These are phyloP conservation scores for Pheosia gnoma DNA, from an alignment of 2,888 invertebrate species.

Conservation along the genomic window DNA sequence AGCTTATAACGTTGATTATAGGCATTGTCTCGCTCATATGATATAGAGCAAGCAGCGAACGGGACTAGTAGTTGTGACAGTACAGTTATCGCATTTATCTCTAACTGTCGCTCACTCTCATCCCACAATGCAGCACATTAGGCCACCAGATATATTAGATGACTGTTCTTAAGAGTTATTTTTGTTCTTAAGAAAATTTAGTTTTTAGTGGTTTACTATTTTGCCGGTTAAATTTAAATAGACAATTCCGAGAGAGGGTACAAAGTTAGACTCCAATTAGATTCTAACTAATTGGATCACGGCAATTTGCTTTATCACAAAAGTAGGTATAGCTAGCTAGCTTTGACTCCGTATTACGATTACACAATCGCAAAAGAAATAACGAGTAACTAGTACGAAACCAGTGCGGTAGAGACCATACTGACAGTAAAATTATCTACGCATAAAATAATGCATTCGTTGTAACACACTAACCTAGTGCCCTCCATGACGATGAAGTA, in stretches of 20 bases:
- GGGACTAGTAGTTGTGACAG: conserved; percentile 63
- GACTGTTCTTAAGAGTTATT: no score
- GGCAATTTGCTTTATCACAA: no score
- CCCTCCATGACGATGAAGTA: conserved; percentile 6
- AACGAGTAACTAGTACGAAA: conserved; percentile 19
- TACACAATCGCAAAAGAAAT: not conserved
- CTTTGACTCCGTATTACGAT: not conserved
- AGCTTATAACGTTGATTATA: not conserved
- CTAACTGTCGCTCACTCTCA: conserved; percentile 70
- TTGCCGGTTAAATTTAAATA: no score
- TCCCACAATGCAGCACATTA: conserved; percentile 39
- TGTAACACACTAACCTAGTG: conserved; percentile 18
- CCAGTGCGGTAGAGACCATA: conserved; percentile 10
- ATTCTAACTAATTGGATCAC: no score
- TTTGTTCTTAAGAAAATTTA: no score
- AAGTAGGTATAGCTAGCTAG: no score
- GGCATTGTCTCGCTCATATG: not conserved
- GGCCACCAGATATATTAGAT: not conserved
- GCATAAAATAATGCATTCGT: conserved; percentile 26
- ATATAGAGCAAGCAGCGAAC: conserved; percentile 39
- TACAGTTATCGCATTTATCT: conserved; percentile 75
- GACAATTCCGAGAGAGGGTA: no score
- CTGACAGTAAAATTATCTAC: conserved; percentile 33
- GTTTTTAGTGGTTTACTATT: no score
- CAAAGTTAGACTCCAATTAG: no score